phyloP scores from a whole-genome alignment of 2,797 vertebrate genomes.

The Sibirionetta formosa region DNA sequence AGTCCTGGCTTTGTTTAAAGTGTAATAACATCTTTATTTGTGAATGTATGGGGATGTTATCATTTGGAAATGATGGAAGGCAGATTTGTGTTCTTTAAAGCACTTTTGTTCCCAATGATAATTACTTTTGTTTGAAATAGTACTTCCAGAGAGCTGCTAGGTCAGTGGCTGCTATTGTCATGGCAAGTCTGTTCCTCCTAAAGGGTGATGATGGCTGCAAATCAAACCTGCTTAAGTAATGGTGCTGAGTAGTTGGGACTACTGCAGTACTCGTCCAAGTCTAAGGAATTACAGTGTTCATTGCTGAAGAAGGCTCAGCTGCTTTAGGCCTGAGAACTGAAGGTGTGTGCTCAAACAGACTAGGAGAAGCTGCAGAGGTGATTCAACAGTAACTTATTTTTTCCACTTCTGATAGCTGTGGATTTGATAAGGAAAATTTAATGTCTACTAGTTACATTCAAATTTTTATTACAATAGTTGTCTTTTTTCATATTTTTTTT shows the following conservation, averaged over 20 bases:
- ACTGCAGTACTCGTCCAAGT: background rate
- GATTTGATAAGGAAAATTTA: background rate
- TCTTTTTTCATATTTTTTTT: background rate
- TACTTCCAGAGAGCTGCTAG: background rate
- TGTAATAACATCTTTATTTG: conserved; percentile 10
- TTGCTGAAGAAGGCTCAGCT: background rate
- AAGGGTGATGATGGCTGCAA: background rate
- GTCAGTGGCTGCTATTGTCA: background rate
- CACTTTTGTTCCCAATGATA: background rate
- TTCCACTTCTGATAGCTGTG: background rate
- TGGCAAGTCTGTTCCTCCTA: background rate
- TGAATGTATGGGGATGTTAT: background rate
- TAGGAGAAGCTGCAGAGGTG: background rate
- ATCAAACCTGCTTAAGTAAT: background rate
- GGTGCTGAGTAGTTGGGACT: background rate
- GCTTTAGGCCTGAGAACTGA: background rate
- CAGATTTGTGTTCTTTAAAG: background rate
- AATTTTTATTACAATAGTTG: background rate
- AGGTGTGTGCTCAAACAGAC: background rate
- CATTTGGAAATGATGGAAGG: background rate
- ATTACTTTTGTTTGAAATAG: background rate
- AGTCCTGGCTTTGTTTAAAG: conserved; percentile 1
- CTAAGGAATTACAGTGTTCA: background rate
- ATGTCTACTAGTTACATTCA: background rate
- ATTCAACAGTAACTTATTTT: background rate